phyloP scores from a whole-genome alignment of 2,113 vertebrate genomes.

The Cochlearius cochlearius region DNA sequence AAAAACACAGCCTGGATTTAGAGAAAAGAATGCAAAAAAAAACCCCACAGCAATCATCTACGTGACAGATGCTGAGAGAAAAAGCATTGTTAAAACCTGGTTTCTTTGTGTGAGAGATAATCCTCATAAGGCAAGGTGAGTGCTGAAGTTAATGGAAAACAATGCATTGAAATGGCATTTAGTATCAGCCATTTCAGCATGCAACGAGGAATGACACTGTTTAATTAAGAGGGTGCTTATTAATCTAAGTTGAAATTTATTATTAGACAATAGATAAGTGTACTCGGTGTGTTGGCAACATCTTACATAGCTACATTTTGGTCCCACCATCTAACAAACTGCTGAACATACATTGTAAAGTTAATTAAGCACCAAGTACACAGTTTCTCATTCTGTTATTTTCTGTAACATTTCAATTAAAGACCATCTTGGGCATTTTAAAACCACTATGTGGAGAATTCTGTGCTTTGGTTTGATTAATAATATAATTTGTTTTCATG shows the following conservation, averaged over 20 bases:
- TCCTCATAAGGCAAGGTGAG: not conserved
- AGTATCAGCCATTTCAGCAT: not conserved
- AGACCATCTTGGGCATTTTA: conserved; percentile 6
- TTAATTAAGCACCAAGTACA: conserved; percentile 37
- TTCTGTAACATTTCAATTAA: conserved; percentile 43
- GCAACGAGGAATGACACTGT: not conserved
- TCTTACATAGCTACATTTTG: not conserved
- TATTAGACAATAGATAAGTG: not conserved
- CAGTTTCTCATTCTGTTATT: not conserved
- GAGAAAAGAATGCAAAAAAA: not conserved
- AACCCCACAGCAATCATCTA: not conserved
- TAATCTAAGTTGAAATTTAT: conserved; percentile 1
- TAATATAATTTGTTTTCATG: conserved; percentile 16
- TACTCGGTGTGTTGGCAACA: not conserved
- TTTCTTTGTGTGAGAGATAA: not conserved
- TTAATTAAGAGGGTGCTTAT: not conserved
- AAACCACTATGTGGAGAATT: not conserved
- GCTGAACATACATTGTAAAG: not conserved
- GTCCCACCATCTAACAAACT: not conserved
- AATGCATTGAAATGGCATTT: not conserved
- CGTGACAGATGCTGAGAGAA: not conserved
- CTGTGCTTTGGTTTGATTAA: conserved; percentile 25
- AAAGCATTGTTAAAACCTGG: not conserved
- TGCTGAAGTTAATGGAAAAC: not conserved
- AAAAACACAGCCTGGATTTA: not conserved